Evolutionary conservation across 2,888 invertebrate genomes (phyloP).

Genomic region (Tenthredo distinguenda): DNA sequence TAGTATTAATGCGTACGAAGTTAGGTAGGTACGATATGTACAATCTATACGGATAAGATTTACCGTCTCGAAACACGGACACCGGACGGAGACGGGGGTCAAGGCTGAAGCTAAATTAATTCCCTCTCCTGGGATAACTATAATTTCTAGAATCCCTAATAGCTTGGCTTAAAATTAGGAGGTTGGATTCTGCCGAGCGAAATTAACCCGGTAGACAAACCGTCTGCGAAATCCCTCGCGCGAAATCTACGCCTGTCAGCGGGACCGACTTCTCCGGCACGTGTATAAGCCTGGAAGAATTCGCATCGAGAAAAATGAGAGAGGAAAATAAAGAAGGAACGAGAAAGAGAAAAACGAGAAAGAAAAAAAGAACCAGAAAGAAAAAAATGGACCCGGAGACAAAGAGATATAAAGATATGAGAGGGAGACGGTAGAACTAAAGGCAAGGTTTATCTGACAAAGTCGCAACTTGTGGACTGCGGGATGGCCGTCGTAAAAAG

Average conservation of each 20-base stretch:
- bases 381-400: not conserved
- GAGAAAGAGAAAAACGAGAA: not conserved
- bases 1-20: not conserved
- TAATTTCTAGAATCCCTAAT: slow-evolving; percentile 41
- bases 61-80: slow-evolving; percentile 5
- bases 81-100: not conserved
- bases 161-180: slow-evolving; percentile 36
- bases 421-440: not conserved
- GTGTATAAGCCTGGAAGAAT: not conserved
- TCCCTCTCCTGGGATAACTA: slow-evolving; percentile 41
- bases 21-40: not conserved
- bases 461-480: slow-evolving; percentile 27
- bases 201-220: slow-evolving; percentile 43
- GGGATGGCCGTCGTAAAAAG: slow-evolving; percentile 22
- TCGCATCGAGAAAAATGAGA: not conserved
- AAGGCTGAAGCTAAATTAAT: slow-evolving; percentile 19
- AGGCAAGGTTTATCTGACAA: slow-evolving; percentile 25
- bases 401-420: slow-evolving; percentile 21
- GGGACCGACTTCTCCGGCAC: not conserved
- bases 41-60: not conserved
- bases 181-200: slow-evolving; percentile 21
- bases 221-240: slow-evolving; percentile 20
- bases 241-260: slow-evolving; percentile 18
- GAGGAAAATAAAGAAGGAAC: not conserved
- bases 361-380: too few species aligned